A percentile compares a stretch with the other conserved stretches of the same genome.
Evolutionary conservation across 2,113 vertebrate species (phyloP).

Genomic region (Muntiacus reevesi): DNA sequence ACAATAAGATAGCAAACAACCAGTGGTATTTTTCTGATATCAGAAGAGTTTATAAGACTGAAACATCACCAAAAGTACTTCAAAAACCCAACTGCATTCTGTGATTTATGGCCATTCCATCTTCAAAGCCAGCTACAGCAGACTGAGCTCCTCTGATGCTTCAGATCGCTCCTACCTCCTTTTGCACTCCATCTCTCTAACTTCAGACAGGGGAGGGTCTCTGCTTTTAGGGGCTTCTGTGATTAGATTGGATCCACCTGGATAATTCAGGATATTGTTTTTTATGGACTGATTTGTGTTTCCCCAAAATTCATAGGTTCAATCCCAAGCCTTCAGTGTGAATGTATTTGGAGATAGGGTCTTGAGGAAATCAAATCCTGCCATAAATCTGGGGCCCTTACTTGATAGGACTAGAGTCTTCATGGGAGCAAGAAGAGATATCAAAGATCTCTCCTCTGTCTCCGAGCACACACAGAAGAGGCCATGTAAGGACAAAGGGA

Average conservation of each 20-base stretch:
- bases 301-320: not conserved
- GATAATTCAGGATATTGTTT: not conserved
- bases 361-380: not conserved
- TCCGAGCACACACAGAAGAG: not conserved
- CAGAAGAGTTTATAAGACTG: conserved; percentile 82
- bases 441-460: not conserved
- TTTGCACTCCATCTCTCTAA: not conserved
- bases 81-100: not conserved
- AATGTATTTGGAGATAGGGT: not conserved
- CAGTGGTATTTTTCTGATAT: conserved; percentile 84
- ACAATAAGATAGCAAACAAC: conserved; percentile 86
- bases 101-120: not conserved
- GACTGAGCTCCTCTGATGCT: not conserved
- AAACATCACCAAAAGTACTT: conserved; percentile 84
- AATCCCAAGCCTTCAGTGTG: not conserved
- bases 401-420: not conserved
- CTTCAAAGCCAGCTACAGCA: not conserved
- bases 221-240: not conserved
- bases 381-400: not conserved
- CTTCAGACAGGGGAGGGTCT: not conserved
- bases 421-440: not conserved
- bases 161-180: not conserved
- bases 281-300: not conserved
- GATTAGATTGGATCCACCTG: not conserved
- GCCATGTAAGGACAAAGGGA: not conserved